A percentile compares a stretch with the other conserved stretches of the same genome.
phyloP scores from a whole-genome alignment of 2,888 invertebrate species.

The Sussaba pulchella region DNA sequence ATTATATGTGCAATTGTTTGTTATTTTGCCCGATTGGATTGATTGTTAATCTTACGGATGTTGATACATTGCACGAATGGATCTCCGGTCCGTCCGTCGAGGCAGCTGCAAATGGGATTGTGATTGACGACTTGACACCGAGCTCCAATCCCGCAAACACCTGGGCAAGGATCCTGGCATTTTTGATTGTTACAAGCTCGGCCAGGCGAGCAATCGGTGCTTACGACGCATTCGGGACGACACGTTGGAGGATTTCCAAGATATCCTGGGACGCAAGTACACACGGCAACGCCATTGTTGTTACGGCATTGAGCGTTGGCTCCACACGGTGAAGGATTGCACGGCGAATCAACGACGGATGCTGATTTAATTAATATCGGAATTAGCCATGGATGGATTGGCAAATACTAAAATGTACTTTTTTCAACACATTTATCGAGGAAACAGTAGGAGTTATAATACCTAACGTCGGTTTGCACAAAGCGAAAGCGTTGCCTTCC shows the following conservation, averaged over 20 bases:
- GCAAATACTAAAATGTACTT: too few species aligned
- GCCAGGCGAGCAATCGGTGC: conserved; percentile 85
- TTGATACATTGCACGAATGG: conserved; percentile 82
- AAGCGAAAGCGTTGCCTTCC: conserved; percentile 90
- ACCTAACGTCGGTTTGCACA: conserved; percentile 86
- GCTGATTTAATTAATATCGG: too few species aligned
- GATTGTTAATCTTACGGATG: conserved; percentile 61
- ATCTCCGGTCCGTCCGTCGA: conserved; percentile 81
- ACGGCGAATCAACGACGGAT: conserved; percentile 75
- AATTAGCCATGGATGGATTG: too few species aligned
- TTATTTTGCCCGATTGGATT: not conserved
- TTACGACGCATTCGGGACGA: conserved; percentile 83
- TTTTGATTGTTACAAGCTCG: conserved; percentile 83
- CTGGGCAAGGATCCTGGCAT: conserved; percentile 84
- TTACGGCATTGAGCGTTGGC: conserved; percentile 85
- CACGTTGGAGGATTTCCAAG: conserved; percentile 84
- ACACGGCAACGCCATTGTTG: conserved; percentile 85
- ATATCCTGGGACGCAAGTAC: conserved; percentile 84
- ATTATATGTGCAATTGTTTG: too few species aligned
- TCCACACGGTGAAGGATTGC: conserved; percentile 85
- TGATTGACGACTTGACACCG: conserved; percentile 85
- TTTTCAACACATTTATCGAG: too few species aligned
- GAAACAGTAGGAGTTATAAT: too few species aligned
- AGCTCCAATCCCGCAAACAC: conserved; percentile 85
- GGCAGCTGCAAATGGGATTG: conserved; percentile 85